A percentile compares a stretch with the other conserved stretches of the same genome.
phyloP scores from a whole-genome alignment of 2,797 vertebrate genomes.

The Lacerta bilineata region DNA sequence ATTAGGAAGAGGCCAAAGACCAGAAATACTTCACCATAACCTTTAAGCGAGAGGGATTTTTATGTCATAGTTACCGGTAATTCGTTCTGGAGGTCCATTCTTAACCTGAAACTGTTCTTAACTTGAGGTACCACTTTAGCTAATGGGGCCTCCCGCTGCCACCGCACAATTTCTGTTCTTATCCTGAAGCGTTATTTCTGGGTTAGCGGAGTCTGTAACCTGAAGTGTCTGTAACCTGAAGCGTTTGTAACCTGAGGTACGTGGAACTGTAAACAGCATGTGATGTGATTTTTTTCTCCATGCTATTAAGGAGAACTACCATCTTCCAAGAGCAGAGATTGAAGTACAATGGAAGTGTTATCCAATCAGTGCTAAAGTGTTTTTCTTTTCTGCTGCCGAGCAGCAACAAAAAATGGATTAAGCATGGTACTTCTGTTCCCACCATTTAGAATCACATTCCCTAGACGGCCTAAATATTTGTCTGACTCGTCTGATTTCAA shows the following conservation, averaged over 20 bases:
- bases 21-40: constrained; percentile 49
- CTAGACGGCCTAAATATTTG: not conserved
- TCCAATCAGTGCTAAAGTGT: constrained; percentile 7
- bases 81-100: too few relatives aligned
- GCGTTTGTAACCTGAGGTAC: not conserved
- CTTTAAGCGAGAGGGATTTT: constrained; percentile 52
- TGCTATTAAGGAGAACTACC: constrained; percentile 36
- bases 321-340: constrained; percentile 50
- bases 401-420: constrained; percentile 27
- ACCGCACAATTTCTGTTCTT: too few relatives aligned
- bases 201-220: too few relatives aligned
- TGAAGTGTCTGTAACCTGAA: too few relatives aligned
- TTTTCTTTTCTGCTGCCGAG: constrained; percentile 41
- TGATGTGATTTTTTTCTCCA: constrained; percentile 51
- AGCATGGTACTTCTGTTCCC: not conserved
- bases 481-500: not conserved
- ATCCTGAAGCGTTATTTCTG: too few relatives aligned
- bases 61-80: constrained; percentile 51
- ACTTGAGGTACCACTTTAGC: too few relatives aligned
- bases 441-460: not conserved
- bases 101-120: too few relatives aligned
- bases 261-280: constrained; percentile 46
- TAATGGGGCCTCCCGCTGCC: too few relatives aligned
- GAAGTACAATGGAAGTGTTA: constrained; percentile 37
- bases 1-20: constrained; percentile 48